Evolutionary conservation across 1,140 invertebrate species (phyloP), one percentile per base, ranked within the genome.

Genomic region (Pararge aegeria): DNA sequence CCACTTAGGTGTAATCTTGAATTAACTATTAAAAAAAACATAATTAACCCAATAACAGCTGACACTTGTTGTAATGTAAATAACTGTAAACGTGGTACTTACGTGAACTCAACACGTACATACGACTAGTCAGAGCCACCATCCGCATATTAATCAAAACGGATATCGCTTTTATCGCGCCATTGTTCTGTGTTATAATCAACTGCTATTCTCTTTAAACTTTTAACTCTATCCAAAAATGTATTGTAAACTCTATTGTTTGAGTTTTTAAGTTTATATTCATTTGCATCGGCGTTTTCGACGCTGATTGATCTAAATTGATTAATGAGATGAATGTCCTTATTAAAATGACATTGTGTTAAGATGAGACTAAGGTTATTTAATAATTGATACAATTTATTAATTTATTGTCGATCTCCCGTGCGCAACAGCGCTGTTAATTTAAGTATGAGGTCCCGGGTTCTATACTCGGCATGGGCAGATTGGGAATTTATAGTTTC

Each of bases 131-230:
- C 55, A 51, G 34, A n/a, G n/a, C n/a, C 51, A 37, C 56, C 42
- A 78, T 75, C 72, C 66, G 58, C 75, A 78, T 75, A 70, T 63
- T 68, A 78, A 78, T 73, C 27, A 61, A 44, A 63, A 61, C 53
- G 55, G 46, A 72, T 69, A 68, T 73, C 54, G 64, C 68, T 75
- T 75, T 70, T 70, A 68, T 64, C 42, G 48, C 44, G 54, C 74
- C 66, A 70, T 79, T 75, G 77, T 79, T 74, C 63, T 54, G 3
- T 42, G 20, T 34, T 42, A 42, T 55, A 46, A 57, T 57, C 44
- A 50, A 27, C 53, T 55, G 55, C 61, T 63, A 55, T 65, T 53
- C 57, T 66, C 37, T 61, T 52, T 46, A 49, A 34, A 44, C n/a
- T n/a, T 29, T 13, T 42, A 42, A n/a, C 13, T 7, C 6, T n/a